A percentile compares a stretch with the other conserved stretches of the same genome.
Conservation (phyloP, 2,797 vertebrate species). For the Gymnothorax reevesii region DNA sequence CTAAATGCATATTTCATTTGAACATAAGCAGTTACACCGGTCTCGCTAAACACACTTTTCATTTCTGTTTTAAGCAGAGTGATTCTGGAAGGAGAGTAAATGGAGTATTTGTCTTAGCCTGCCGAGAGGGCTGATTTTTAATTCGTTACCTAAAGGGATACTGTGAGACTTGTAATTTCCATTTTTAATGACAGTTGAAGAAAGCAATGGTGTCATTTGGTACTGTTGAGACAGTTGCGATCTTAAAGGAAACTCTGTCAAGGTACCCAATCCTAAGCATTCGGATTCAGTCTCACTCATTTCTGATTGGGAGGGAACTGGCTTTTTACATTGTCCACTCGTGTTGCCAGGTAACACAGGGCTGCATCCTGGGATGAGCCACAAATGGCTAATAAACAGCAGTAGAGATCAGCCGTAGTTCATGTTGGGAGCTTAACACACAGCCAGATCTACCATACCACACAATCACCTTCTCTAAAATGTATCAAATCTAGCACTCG, state of each 20-base stretch:
- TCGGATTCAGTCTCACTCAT: background rate
- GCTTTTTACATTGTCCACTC: background rate
- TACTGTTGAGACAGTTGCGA: background rate
- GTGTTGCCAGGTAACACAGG: slow-evolving; percentile 32
- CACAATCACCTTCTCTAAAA: background rate
- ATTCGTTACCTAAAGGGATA: background rate
- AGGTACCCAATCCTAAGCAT: background rate
- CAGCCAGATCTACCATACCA: background rate
- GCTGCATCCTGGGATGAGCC: slow-evolving; percentile 18
- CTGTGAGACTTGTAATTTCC: background rate
- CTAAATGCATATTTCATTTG: too few relatives aligned
- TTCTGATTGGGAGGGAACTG: background rate
- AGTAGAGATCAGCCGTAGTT: background rate
- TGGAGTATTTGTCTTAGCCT: background rate
- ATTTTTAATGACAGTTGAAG: background rate
- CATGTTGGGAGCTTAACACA: background rate
- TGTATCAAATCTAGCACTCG: background rate
- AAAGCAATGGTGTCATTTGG: background rate
- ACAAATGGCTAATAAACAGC: slow-evolving; percentile 14
- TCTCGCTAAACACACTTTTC: background rate
- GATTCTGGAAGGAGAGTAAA: background rate
- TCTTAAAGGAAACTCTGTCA: background rate
- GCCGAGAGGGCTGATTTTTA: background rate
- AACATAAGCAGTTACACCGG: background rate
- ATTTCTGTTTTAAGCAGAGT: background rate